Evolutionary conservation across 2,888 invertebrate genomes (phyloP).

Genomic region (Allacma fusca): DNA sequence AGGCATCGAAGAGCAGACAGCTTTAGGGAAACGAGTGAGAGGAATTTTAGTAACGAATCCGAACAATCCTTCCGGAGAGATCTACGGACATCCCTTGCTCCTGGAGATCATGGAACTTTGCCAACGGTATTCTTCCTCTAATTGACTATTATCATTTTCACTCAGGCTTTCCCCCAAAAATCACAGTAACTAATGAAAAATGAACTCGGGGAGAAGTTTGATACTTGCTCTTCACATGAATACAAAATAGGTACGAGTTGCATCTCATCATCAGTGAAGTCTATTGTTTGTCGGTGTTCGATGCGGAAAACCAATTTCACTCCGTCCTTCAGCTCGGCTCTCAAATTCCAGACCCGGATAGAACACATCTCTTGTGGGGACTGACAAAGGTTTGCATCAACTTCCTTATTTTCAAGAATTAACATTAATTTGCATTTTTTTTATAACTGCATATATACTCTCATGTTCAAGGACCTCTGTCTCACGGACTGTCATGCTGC

Average conservation of each 20-base stretch:
- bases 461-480: constrained; percentile 49
- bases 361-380: constrained; percentile 56
- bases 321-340: constrained; percentile 48
- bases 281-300: constrained; percentile 57
- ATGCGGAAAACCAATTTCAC: constrained; percentile 42
- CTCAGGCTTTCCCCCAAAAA: too few relatives aligned
- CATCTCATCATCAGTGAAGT: constrained; percentile 57
- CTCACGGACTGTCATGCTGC: constrained; percentile 53
- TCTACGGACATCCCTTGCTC: constrained; percentile 41
- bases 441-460: too few relatives aligned
- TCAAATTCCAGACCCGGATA: constrained; percentile 37
- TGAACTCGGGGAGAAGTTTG: neutral
- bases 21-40: constrained; percentile 44
- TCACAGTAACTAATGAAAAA: too few relatives aligned
- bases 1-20: constrained; percentile 37
- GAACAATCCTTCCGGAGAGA: constrained; percentile 55
- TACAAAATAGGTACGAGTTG: constrained; percentile 43
- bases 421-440: neutral
- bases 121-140: constrained; percentile 40
- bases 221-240: neutral
- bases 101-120: constrained; percentile 53
- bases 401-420: neutral
- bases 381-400: constrained; percentile 50
- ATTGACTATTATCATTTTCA: neutral
- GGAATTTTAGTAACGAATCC: constrained; percentile 55